A percentile compares a stretch with the other conserved stretches of the same genome.
Conservation (phyloP, 37 sponge, comb jelly and placozoan genomes). For the Ianthella basta region DNA sequence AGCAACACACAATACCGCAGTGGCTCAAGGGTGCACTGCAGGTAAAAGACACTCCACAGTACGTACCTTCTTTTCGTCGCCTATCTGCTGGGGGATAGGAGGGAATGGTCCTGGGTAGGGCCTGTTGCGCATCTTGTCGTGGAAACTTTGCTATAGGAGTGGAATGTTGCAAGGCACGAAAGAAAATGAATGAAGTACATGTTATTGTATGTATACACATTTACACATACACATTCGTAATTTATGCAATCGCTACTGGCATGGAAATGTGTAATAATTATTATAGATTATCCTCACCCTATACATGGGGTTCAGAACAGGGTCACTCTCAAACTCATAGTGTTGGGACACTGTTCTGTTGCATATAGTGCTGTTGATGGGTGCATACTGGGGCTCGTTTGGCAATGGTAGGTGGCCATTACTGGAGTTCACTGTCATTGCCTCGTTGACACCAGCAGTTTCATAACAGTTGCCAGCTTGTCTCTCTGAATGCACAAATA, state of each 20-base stretch:
- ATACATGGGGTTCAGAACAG: slow-evolving; percentile 21
- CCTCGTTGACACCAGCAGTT: neutral
- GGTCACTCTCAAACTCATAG: slow-evolving; percentile 17
- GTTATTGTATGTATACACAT: neutral
- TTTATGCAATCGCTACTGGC: neutral
- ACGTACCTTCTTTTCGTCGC: too few species aligned
- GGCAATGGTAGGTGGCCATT: too few species aligned
- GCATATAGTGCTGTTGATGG: neutral
- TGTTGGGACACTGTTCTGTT: neutral
- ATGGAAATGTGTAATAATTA: neutral
- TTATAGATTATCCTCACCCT: slow-evolving; percentile 14
- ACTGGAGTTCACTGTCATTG: too few species aligned
- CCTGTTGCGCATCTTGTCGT: too few species aligned
- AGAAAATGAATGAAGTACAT: neutral
- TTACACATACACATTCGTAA: neutral
- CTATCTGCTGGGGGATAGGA: too few species aligned
- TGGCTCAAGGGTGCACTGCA: too few species aligned
- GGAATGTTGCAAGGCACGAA: too few species aligned
- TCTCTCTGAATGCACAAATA: too few species aligned
- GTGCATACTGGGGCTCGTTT: neutral
- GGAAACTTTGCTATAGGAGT: too few species aligned
- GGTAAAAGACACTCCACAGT: too few species aligned
- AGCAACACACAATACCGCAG: too few species aligned
- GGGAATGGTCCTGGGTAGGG: too few species aligned
- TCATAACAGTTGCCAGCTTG: neutral